Conservation (phyloP, 2,888 invertebrate genomes). For the Lepetodrilus schrolli region DNA sequence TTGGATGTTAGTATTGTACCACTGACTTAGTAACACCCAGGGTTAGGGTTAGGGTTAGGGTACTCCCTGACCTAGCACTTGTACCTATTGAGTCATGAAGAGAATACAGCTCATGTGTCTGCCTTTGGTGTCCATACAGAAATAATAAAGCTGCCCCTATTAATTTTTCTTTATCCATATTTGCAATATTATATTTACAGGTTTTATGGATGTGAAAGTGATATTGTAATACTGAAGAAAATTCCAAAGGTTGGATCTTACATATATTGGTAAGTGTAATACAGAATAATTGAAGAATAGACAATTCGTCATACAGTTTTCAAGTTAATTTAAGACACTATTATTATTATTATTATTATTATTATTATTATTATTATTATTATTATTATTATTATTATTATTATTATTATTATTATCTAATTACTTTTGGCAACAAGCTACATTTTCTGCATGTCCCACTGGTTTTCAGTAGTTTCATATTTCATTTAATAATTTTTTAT, state of each 20-base stretch:
- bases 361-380: too few relatives aligned
- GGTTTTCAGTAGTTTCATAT: too few relatives aligned
- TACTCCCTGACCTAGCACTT: too few relatives aligned
- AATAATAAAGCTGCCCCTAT: not conserved
- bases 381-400: too few relatives aligned
- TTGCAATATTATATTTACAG: conserved; percentile 47
- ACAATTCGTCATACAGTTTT: not conserved
- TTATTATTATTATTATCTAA: too few relatives aligned
- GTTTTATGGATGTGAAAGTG: conserved; percentile 70
- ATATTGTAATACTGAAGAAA: conserved; percentile 69
- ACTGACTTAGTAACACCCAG: not conserved
- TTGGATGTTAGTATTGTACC: conserved; percentile 60
- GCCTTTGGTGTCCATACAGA: not conserved
- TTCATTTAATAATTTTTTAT: too few relatives aligned
- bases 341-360: too few relatives aligned
- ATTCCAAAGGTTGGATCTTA: conserved; percentile 49
- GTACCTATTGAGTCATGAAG: not conserved
- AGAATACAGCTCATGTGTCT: not conserved
- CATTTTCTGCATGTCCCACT: too few relatives aligned
- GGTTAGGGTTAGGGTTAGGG: not conserved
- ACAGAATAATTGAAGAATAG: not conserved
- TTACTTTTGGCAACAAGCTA: too few relatives aligned
- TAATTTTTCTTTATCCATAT: not conserved
- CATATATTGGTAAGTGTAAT: conserved; percentile 56
- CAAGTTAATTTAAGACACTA: too few relatives aligned